Base-by-base conservation (phyloP, 2,888 invertebrate species). In the Mantis religiosa region DNA sequence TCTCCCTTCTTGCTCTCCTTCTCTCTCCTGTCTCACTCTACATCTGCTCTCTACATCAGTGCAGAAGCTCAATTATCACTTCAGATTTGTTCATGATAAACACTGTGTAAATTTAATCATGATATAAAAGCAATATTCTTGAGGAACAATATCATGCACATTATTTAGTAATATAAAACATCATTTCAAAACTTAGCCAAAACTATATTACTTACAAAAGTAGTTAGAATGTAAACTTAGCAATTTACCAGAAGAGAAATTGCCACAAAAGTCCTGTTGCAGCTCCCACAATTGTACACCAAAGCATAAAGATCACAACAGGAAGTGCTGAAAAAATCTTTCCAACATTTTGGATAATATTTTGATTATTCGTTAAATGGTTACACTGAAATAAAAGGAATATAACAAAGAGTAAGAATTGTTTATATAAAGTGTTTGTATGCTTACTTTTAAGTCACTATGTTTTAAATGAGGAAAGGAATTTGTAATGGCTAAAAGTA, bases 181-280 rank as follows among this genome's bases (percentile, higher is more conserved):
- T 4, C 4, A 34, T 41, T 41, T 71, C 20, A 71, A 71, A 71
- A 20, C 14, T 71, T 20, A 71, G 25, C 14, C 54, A 71, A 71
- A 71, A 20, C 54, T 71, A 25, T 8, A 71, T 20, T 6, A 20
- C 15, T 15, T n/a, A 30, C 20, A 84, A 71, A 47, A n/a, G 9
- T 12, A 86, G 30, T 12, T 8, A 86, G 81, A 87, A 28, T 82
- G 28, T 30, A 27, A 47, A 20, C 90, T 89, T 92, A 94, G 97
- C 97, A 97, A 20, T 90, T 90, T 92, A 94, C 97, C 97, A 98
- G 92, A 98, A 97, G 0, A 98, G 93, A 92, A 98, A 98, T 91
- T 97, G 96, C 97, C 98, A 98, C 30, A 98, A 94, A 0, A 98
- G 93, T 0, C 97, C 98, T 0, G 97, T 98, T 91, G 97, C 96